Conservation (phyloP, 2,888 invertebrate genomes). For the Sclerodermus sp. region DNA sequence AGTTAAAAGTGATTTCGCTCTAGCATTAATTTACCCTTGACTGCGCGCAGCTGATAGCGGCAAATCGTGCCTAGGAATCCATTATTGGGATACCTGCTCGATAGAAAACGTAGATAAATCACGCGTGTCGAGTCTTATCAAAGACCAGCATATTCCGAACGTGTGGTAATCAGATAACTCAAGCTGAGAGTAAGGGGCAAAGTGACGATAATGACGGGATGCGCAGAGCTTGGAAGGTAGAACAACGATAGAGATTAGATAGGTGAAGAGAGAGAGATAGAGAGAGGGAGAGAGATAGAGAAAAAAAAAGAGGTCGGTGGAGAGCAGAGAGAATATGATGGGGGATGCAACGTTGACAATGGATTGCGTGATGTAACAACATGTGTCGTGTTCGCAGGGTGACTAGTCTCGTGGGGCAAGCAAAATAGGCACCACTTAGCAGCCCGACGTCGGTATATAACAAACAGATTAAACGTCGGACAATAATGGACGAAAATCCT, state of each 20-base stretch:
- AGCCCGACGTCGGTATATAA: slow-evolving; percentile 50
- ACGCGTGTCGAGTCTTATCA: slow-evolving; percentile 18
- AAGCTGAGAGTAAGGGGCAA: background rate
- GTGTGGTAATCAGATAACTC: slow-evolving; percentile 1
- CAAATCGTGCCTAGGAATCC: slow-evolving; percentile 43
- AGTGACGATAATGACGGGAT: too few relatives aligned
- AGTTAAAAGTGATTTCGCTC: too few relatives aligned
- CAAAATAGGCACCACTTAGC: slow-evolving; percentile 55
- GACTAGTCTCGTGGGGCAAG: slow-evolving; percentile 31
- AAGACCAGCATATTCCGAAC: background rate
- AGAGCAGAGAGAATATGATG: background rate
- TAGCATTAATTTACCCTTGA: too few relatives aligned
- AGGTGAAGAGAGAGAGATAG: too few relatives aligned
- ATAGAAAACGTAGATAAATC: slow-evolving; percentile 33
- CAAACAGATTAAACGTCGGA: slow-evolving; percentile 53
- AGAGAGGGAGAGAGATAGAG: too few relatives aligned
- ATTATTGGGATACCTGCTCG: slow-evolving; percentile 36
- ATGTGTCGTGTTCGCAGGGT: slow-evolving; percentile 53
- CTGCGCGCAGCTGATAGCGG: slow-evolving; percentile 41
- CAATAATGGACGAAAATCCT: slow-evolving; percentile 35
- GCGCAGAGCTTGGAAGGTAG: slow-evolving; percentile 26
- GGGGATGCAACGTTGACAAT: slow-evolving; percentile 34
- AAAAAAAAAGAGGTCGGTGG: background rate
- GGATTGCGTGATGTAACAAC: slow-evolving; percentile 51
- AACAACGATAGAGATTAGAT: too few relatives aligned